Evolutionary conservation across 2,888 invertebrate species (phyloP), one percentile per base, ranked within the genome.

Genomic region (Abrostola tripartita): DNA sequence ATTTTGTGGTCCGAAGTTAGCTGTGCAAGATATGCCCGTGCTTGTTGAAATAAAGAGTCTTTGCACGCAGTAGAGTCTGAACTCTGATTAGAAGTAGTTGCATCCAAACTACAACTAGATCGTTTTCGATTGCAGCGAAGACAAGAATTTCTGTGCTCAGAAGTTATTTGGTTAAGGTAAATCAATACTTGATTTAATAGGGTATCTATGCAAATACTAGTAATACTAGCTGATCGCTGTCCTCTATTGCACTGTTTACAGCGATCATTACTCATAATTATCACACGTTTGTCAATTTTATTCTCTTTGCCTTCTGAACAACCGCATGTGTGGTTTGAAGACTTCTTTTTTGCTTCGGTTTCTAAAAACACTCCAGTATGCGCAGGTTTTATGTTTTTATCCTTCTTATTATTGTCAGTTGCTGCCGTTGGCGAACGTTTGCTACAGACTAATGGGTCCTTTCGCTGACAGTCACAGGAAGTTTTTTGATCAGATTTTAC

Each of bases 21-120:
- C 41, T 65, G 37, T 38, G 58, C 44, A 7, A 72, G 8, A 50
- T 55, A 74, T 10, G 37, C 14, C 60, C 60, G 57, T 6, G 50
- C 52, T 35, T 56, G 52, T 41, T 61, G 44, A 12, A 69, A 38
- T 11, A 74, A 37, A 41, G 57, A 58, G 35, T 69, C 41, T 47
- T 49, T 49, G 24, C 53, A 63, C 42, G 38, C 1, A 42, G 14
- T 14, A 35, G 24, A 58, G 9, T 47, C 24, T 24, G 24, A 4
- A 24, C 24, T 24, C 4, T 24, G 24, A 4, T 24, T 47, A 5
- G 44, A 47, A 9, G 14, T 24, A 6, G 8, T 9, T 24, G 44
- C 44, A 9, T 14, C 4, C 8, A 35, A 11, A 9, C 5, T 50
- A 35, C 35, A 24, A 36, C 36, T 11, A 36, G 50, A 35, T 9